phyloP scores from a whole-genome alignment of 64 coral and sea anemone species.

The Stichodactyla mertensii region DNA sequence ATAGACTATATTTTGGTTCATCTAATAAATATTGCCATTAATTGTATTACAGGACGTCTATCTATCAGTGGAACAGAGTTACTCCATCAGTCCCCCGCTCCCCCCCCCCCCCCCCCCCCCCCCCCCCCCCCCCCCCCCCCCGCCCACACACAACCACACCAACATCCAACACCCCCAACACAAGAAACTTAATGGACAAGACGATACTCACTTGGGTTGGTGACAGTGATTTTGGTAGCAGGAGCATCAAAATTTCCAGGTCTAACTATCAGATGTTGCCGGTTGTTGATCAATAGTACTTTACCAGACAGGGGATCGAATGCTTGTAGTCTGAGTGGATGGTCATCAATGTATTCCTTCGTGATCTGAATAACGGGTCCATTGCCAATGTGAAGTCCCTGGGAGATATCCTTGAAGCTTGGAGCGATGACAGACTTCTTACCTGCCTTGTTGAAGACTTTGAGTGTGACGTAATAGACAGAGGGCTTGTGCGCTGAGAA shows the following conservation, averaged over 20 bases:
- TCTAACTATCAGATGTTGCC: slow-evolving; percentile 49
- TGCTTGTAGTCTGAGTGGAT: slow-evolving; percentile 56
- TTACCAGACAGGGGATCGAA: slow-evolving; percentile 61
- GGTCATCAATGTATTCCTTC: slow-evolving; percentile 49
- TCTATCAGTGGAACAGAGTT: too few species aligned
- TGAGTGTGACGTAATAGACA: slow-evolving; percentile 73
- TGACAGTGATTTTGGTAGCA: slow-evolving; percentile 39
- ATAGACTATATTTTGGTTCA: too few species aligned
- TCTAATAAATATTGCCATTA: too few species aligned
- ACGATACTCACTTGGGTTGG: slow-evolving; percentile 60
- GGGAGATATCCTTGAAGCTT: slow-evolving; percentile 36
- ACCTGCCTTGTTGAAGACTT: slow-evolving; percentile 75
- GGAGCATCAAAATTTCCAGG: slow-evolving; percentile 43
- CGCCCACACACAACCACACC: not conserved
- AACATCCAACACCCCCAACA: too few species aligned
- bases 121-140: too few species aligned
- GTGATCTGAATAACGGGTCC: slow-evolving; percentile 86
- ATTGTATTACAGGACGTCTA: too few species aligned
- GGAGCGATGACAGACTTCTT: slow-evolving; percentile 76
- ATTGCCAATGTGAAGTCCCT: slow-evolving; percentile 75
- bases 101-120: too few species aligned
- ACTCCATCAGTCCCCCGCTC: too few species aligned
- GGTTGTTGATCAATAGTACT: slow-evolving; percentile 66
- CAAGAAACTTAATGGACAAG: slow-evolving; percentile 13
- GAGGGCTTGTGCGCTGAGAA: slow-evolving; percentile 37